Conservation (phyloP, 2,113 vertebrate species). For the Tenrec ecaudatus region DNA sequence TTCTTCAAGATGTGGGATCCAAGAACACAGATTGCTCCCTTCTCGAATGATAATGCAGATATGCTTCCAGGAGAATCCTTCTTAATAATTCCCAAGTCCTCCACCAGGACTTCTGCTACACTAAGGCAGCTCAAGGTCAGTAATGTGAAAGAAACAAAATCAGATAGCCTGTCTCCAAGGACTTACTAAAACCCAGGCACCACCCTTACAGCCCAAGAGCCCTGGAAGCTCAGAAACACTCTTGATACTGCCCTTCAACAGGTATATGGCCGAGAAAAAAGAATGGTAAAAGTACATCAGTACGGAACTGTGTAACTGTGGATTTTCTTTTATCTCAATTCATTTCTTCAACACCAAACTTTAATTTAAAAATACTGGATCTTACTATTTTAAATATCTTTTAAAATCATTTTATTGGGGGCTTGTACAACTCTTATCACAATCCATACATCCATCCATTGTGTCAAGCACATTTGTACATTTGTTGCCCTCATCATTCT, state of each 20-base stretch:
- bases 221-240: background rate
- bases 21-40: background rate
- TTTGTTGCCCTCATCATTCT: too few species aligned
- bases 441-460: too few species aligned
- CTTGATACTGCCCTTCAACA: background rate
- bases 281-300: background rate
- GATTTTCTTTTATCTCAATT: background rate
- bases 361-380: too few species aligned
- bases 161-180: background rate
- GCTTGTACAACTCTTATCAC: too few species aligned
- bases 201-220: background rate
- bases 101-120: background rate
- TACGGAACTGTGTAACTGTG: background rate
- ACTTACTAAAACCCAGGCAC: background rate
- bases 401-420: too few species aligned
- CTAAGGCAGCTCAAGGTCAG: background rate
- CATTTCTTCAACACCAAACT: background rate
- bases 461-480: too few species aligned
- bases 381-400: background rate
- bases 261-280: background rate
- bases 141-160: background rate
- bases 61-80: background rate
- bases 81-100: background rate
- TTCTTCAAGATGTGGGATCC: background rate
- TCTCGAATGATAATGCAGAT: slow-evolving; percentile 12